These are phyloP conservation scores for Diaperis boleti DNA, from an alignment of 2,888 invertebrate species.

Conservation along the genomic window DNA sequence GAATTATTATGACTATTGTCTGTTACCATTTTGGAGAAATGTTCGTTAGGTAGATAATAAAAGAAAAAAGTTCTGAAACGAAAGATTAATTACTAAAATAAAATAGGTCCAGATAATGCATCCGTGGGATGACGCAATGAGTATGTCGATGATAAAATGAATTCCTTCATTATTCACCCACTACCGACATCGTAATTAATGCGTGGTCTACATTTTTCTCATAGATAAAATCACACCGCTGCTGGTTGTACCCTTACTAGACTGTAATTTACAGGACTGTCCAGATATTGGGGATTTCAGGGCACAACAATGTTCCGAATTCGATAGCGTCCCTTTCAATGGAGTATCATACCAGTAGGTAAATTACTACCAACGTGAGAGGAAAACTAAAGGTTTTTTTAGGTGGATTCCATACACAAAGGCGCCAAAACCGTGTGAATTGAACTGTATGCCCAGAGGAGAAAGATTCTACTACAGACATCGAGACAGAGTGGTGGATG, in stretches of 20 bases:
- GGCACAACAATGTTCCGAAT: conserved; percentile 89
- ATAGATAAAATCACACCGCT: conserved; percentile 29
- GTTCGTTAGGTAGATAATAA: too few relatives aligned
- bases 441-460: conserved; percentile 94
- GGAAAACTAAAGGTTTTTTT: conserved; percentile 11
- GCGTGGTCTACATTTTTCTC: conserved; percentile 16
- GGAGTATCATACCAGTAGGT: conserved; percentile 85
- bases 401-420: conserved; percentile 92
- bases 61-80: too few relatives aligned
- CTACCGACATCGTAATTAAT: conserved; percentile 23
- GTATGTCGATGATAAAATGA: too few relatives aligned
- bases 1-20: conserved; percentile 16
- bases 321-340: conserved; percentile 84
- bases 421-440: conserved; percentile 90
- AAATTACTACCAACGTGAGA: background rate
- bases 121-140: too few relatives aligned
- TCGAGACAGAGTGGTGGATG: conserved; percentile 83
- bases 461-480: conserved; percentile 93
- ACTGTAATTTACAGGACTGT: conserved; percentile 75
- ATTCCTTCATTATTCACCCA: conserved; percentile 36
- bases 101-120: too few relatives aligned
- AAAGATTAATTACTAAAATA: too few relatives aligned
- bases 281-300: conserved; percentile 86
- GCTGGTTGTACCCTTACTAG: conserved; percentile 19
- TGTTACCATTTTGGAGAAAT: conserved; percentile 11